Base-by-base conservation (phyloP, 2,113 vertebrate species). In the Pseudolaguvia tuberculata region DNA sequence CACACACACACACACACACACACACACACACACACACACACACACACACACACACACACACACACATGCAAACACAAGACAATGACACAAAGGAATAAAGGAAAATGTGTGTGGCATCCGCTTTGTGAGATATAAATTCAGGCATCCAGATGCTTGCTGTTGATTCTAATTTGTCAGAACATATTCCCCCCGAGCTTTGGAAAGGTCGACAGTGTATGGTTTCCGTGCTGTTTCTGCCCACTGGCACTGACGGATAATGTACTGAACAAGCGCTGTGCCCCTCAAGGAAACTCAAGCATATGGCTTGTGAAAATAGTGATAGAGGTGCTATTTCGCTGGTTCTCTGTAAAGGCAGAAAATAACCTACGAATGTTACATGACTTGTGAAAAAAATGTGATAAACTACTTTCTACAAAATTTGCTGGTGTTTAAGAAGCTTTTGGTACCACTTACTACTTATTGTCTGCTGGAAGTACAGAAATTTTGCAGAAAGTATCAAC, bases 161-260 rank as follows among this genome's bases (percentile, higher is more conserved):
- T 81, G 83, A 79, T 79, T 84, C 70, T 57, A 70, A 81, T 84
- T 84, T 81, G 81, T 83, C 83, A 81, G 77, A 78, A 42, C 59
- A 80, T 63, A 78, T 77, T 76, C 59, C 75, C 73, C 69, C 21
- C 52, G 78, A 83, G 75, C 62, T 25, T 21, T 29, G 42, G 58
- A 81, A 82, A 78, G 79, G 81, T 79, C 71, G 80, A 39, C 66
- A 73, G 72, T 15, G 18, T 53, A n/a, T 55, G 42, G 35, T 76
- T 74, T 50, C 58, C 25, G 21, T 81, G 61, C 29, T 55, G 47
- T 42, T 55, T 53, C 14, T n/a, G 15, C 61, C 59, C 56, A 8
- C 29, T 48, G 27, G 58, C 63, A 66, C 23, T 51, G 17, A 15
- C 8, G 21, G 39, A 71, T 59, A 68, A 52, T 45, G 20, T 51